These are phyloP conservation scores for Boloria selene DNA, from an alignment of 2,888 invertebrate species.

Conservation along the genomic window DNA sequence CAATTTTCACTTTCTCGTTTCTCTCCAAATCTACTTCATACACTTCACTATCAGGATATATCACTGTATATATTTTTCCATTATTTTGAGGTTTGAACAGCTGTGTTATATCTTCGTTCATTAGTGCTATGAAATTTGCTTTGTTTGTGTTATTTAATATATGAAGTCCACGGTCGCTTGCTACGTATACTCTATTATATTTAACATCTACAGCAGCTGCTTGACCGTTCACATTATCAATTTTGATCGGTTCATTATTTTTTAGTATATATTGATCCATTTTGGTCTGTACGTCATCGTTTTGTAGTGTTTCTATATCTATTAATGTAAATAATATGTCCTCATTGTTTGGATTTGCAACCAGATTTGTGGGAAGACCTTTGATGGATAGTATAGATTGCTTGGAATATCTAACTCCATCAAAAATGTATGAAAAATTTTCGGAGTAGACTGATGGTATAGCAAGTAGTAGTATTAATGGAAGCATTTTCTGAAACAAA, in stretches of 20 bases:
- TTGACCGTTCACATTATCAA: constrained; percentile 68
- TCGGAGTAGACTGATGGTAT: constrained; percentile 54
- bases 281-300: constrained; percentile 70
- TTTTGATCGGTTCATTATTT: constrained; percentile 59
- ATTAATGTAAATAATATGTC: constrained; percentile 71
- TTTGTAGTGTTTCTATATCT: constrained; percentile 65
- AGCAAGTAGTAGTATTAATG: constrained; percentile 53
- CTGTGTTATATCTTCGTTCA: constrained; percentile 73
- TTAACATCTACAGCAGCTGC: constrained; percentile 64
- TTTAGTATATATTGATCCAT: constrained; percentile 73
- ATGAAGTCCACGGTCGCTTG: constrained; percentile 65
- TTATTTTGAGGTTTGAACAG: constrained; percentile 60
- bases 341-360: constrained; percentile 56
- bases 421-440: constrained; percentile 60
- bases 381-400: constrained; percentile 63
- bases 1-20: constrained; percentile 61
- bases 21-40: constrained; percentile 58
- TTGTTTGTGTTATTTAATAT: constrained; percentile 59
- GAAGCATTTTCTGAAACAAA: constrained; percentile 51
- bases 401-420: constrained; percentile 55
- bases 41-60: constrained; percentile 69
- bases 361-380: constrained; percentile 72
- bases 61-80: constrained; percentile 62
- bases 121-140: constrained; percentile 60
- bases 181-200: constrained; percentile 64